A percentile compares a stretch with the other conserved stretches of the same genome.
phyloP scores from a whole-genome alignment of 2,113 vertebrate genomes.

The Dicrurus megarhynchus region DNA sequence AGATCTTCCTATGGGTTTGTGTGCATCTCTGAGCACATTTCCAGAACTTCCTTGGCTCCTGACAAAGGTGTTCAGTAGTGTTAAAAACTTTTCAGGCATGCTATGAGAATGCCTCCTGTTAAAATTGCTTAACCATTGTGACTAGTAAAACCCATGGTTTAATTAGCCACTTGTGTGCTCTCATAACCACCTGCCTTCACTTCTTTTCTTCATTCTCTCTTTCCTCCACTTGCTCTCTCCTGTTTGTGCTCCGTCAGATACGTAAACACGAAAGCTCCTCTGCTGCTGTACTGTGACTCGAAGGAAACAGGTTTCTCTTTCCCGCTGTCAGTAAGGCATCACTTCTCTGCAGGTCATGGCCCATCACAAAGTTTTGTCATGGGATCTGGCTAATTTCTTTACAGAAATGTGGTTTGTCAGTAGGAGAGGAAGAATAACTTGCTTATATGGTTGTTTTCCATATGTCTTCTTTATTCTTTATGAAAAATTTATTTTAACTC shows the following conservation, averaged over 20 bases:
- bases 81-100: slow-evolving; percentile 5
- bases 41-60: not conserved
- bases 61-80: not conserved
- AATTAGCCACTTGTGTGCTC: slow-evolving; percentile 13
- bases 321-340: not conserved
- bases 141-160: slow-evolving; percentile 16
- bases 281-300: not conserved
- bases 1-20: slow-evolving; percentile 1
- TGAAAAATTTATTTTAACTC: not conserved
- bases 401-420: not conserved
- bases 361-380: not conserved
- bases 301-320: not conserved
- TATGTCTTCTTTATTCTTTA: not conserved
- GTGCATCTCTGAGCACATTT: not conserved
- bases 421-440: not conserved
- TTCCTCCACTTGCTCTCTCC: not conserved
- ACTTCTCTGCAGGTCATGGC: not conserved
- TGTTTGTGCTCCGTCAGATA: not conserved
- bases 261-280: not conserved
- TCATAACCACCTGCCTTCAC: not conserved
- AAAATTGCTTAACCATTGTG: slow-evolving; percentile 16
- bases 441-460: not conserved
- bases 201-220: not conserved
- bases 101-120: not conserved
- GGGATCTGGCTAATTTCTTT: not conserved